Conservation (phyloP, 2,113 vertebrate species). For the Datnioides undecimradiatus region DNA sequence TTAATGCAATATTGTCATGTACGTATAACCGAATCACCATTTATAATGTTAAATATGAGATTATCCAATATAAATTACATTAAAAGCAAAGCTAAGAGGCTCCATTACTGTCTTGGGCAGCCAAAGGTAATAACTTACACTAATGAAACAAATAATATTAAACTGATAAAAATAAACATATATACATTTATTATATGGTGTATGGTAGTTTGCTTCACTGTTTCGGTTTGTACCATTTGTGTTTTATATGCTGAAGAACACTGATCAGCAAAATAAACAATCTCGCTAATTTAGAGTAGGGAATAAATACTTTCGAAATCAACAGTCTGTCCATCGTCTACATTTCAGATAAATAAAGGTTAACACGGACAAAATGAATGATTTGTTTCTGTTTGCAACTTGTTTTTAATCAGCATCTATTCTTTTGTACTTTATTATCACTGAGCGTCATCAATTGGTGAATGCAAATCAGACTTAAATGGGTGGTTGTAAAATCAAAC, state of each 20-base stretch:
- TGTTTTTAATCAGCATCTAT: constrained; percentile 51
- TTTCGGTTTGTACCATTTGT: too few species aligned
- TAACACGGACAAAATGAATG: constrained; percentile 9
- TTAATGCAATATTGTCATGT: too few species aligned
- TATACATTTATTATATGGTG: too few species aligned
- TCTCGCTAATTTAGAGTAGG: background rate
- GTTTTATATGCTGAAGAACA: background rate
- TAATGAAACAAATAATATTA: too few species aligned
- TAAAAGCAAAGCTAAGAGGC: too few species aligned
- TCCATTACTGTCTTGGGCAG: too few species aligned
- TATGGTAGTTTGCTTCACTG: too few species aligned
- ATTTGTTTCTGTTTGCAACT: constrained; percentile 22
- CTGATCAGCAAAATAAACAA: background rate
- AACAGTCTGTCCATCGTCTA: background rate
- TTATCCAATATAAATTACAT: too few species aligned
- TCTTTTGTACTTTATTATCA: constrained; percentile 32
- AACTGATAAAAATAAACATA: too few species aligned
- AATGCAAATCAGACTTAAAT: constrained; percentile 49
- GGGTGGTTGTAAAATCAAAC: constrained; percentile 42
- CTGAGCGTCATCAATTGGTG: constrained; percentile 19
- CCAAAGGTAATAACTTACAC: too few species aligned
- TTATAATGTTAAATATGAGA: too few species aligned
- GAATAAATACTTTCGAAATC: constrained; percentile 15
- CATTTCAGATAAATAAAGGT: constrained; percentile 22
- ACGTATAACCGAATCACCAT: too few species aligned